These are phyloP conservation scores for Eudemis profundana DNA, from an alignment of 2,888 invertebrate species.

Conservation along the genomic window DNA sequence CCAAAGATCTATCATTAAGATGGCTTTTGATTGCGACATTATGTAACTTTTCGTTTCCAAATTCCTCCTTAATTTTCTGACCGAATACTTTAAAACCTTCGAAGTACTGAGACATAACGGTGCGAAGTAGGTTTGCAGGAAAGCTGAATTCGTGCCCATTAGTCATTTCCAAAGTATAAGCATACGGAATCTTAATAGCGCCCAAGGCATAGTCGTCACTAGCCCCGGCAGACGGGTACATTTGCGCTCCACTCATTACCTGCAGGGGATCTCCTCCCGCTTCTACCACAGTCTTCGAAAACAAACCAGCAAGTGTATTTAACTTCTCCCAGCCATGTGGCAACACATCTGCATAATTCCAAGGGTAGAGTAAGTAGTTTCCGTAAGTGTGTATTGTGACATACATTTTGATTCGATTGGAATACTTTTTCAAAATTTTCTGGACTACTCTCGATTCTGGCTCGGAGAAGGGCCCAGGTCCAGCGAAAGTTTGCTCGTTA, in stretches of 20 bases:
- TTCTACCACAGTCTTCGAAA: conserved; percentile 6
- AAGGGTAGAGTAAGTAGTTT: conserved; percentile 11
- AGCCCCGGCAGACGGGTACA: conserved; percentile 1
- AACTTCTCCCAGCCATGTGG: conserved; percentile 14
- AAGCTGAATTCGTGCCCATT: conserved; percentile 19
- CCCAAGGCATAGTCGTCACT: conserved; percentile 21
- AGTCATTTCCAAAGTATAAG: conserved; percentile 20
- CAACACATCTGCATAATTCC: not conserved
- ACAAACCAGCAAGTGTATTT: conserved; percentile 1
- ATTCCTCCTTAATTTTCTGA: too few species aligned
- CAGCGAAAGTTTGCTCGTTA: too few species aligned
- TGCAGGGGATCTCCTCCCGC: conserved; percentile 14
- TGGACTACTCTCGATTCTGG: too few species aligned
- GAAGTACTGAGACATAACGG: too few species aligned
- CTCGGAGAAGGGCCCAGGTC: too few species aligned
- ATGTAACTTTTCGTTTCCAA: too few species aligned
- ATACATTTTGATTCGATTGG: conserved; percentile 20
- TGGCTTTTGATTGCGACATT: too few species aligned
- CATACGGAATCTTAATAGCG: conserved; percentile 12
- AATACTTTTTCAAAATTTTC: conserved; percentile 7
- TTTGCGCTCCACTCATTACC: conserved; percentile 8
- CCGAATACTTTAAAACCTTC: too few species aligned
- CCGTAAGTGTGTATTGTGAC: conserved; percentile 17
- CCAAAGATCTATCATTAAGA: too few species aligned
- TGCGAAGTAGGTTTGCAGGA: too few species aligned